Evolutionary conservation across 1,140 invertebrate genomes (phyloP), one percentile per base, ranked within the genome.

Genomic region (Chelonus insularis): DNA sequence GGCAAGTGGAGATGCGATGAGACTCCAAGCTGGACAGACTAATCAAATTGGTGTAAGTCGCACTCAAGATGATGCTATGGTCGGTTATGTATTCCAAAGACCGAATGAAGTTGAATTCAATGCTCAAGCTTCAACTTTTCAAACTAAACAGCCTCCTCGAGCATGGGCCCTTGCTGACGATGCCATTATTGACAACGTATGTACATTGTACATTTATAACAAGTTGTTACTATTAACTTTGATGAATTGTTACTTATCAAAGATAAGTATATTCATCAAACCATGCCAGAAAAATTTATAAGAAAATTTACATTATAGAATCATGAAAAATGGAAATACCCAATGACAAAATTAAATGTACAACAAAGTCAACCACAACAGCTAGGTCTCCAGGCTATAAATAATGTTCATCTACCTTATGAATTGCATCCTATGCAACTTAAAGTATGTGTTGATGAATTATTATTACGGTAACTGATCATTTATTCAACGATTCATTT

Each of bases 81-180:
- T 94, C 63, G 89, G 91, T 68, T 95, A 95, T 78, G 89, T 93
- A 58, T 95, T 92, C 79, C 92, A 94, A 82, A 81, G 92, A 66
- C 88, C 90, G 57, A 85, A 86, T 58, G 91, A 94, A 74, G 83
- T 86, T 47, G 90, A 91, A 71, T 88, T 91, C 71, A 83, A 85
- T 65, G 82, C 84, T 21, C 77, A 81, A 58, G 73, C 75, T 58
- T 77, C 76, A 29, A 70, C 73, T 29, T 84, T 88, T 81, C 88
- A 87, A 67, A 86, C 84, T 18, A 91, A 90, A 77, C 88, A 89
- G 72, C 73, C 84, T 21, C 76, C 83, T 4, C 83, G 91, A 64
- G 71, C 78, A 51, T 94, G 92, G 92, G 87, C 90, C 36, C 82
- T 90, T 32, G 91, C 89, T 48, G 91, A 93, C 79, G 91, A 93